Conservation (phyloP, 1,140 invertebrate genomes). For the Aphaenogaster ashmeadi region DNA sequence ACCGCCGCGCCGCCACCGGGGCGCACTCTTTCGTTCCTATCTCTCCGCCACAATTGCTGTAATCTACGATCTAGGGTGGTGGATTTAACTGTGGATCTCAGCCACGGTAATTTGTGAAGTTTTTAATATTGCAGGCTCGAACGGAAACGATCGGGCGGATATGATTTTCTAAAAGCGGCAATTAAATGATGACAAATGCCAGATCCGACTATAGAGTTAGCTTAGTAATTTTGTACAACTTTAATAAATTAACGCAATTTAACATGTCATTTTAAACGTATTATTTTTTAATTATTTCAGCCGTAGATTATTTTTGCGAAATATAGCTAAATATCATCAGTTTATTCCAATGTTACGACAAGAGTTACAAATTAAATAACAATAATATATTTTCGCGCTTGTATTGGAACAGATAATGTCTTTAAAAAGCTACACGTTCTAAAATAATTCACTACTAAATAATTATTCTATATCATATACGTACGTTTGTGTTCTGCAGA, state of each 20-base stretch:
- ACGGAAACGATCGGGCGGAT: neutral
- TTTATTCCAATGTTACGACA: neutral
- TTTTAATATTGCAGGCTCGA: slow-evolving; percentile 72
- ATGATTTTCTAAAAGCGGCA: neutral
- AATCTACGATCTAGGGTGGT: slow-evolving; percentile 70
- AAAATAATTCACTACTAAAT: slow-evolving; percentile 3
- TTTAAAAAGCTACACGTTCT: neutral
- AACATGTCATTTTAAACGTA: neutral
- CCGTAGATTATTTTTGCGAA: neutral
- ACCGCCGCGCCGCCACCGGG: neutral
- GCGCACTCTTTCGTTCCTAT: slow-evolving; percentile 58
- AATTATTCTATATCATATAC: neutral
- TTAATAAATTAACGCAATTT: neutral
- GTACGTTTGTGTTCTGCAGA: neutral
- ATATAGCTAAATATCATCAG: neutral
- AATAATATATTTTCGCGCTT: neutral
- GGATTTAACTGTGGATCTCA: slow-evolving; percentile 75
- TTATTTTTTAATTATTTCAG: neutral
- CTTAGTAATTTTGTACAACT: neutral
- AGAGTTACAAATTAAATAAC: neutral
- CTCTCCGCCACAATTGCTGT: slow-evolving; percentile 73
- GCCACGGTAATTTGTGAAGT: slow-evolving; percentile 71
- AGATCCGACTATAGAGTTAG: neutral
- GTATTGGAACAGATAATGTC: neutral
- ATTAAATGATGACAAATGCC: neutral